These are phyloP conservation scores for Standfussiana lucernea DNA, from an alignment of 2,888 invertebrate species.

Conservation along the genomic window DNA sequence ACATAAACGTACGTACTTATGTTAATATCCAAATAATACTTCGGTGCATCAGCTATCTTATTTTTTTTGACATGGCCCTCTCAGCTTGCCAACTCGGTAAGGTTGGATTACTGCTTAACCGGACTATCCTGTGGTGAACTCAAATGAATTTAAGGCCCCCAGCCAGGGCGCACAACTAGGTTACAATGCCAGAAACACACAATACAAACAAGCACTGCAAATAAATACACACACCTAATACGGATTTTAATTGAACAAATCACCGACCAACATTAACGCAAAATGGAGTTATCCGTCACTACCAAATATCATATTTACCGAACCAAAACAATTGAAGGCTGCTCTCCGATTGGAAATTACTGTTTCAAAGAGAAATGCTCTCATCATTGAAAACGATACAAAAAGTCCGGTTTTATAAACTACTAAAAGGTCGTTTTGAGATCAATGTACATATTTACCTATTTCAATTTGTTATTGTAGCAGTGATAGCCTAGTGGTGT, in stretches of 20 bases:
- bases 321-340: conserved; percentile 25
- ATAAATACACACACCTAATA: too few relatives aligned
- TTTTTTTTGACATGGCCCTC: too few relatives aligned
- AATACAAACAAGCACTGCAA: too few relatives aligned
- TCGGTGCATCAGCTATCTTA: background rate
- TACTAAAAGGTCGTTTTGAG: conserved; percentile 6
- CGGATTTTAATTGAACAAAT: too few relatives aligned
- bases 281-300: background rate
- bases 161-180: too few relatives aligned
- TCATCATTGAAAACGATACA: conserved; percentile 31
- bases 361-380: conserved; percentile 31
- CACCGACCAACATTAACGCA: background rate
- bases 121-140: too few relatives aligned
- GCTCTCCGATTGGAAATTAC: conserved; percentile 33
- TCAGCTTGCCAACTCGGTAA: too few relatives aligned
- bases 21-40: background rate
- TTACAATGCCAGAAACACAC: too few relatives aligned
- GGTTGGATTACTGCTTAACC: too few relatives aligned
- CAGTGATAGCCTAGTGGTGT: too few relatives aligned
- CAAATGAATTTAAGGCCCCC: too few relatives aligned
- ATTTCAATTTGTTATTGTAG: conserved; percentile 10
- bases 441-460: background rate
- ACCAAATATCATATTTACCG: conserved; percentile 25
- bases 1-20: background rate
- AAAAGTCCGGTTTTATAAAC: conserved; percentile 24